Percentiles rank a stretch among this genome's conserved stretches.
Evolutionary conservation across 2,797 vertebrate genomes (phyloP).

Genomic region (Paguma larvata): DNA sequence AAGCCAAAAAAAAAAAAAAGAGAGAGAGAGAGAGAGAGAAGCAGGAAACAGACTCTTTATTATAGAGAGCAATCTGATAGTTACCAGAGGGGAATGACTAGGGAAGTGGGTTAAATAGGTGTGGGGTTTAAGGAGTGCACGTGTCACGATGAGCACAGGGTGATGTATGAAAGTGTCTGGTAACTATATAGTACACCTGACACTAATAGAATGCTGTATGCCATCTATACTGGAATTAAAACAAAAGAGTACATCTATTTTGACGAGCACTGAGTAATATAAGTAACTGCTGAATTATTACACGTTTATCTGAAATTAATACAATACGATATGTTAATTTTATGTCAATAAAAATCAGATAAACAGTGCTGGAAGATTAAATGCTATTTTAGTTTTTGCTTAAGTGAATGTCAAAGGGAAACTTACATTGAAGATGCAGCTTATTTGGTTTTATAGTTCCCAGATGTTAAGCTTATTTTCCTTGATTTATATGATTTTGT

Average conservation of each 20-base stretch:
- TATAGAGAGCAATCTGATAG: background rate
- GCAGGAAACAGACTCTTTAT: background rate
- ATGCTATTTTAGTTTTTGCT: background rate
- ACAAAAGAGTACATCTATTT: background rate
- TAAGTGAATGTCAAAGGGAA: background rate
- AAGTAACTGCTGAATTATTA: background rate
- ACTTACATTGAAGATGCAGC: background rate
- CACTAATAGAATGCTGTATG: background rate
- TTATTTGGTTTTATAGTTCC: conserved; percentile 42
- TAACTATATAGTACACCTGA: background rate
- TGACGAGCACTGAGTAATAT: background rate
- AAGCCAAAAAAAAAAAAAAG: background rate
- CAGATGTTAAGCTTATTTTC: background rate
- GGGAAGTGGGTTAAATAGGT: background rate
- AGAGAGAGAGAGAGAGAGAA: background rate
- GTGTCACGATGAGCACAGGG: background rate
- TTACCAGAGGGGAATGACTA: background rate
- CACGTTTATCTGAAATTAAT: background rate
- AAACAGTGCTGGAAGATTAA: background rate
- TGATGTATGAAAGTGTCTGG: background rate
- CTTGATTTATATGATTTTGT: conserved; percentile 37
- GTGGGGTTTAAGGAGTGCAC: background rate
- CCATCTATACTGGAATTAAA: background rate
- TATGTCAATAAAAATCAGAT: background rate
- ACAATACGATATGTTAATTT: background rate